Evolutionary conservation across 1,140 invertebrate species (phyloP).

Genomic region (Melipona quadrifasciata): DNA sequence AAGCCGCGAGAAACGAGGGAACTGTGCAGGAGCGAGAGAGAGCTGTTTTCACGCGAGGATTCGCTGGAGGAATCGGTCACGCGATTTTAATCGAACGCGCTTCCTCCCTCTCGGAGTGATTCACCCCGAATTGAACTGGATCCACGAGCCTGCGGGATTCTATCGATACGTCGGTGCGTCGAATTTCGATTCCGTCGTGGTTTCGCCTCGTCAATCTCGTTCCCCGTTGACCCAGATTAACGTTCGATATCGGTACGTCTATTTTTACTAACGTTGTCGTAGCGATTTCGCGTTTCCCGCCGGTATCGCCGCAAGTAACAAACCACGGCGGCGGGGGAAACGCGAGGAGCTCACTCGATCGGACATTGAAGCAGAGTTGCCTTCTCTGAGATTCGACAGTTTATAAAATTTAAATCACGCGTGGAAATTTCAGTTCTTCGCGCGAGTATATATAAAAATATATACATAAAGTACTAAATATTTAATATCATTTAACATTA

Average conservation of each 20-base stretch:
- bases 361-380: background rate
- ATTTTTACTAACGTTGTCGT: conserved; percentile 17
- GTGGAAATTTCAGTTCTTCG: no score
- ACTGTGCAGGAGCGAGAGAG: background rate
- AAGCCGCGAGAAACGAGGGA: background rate
- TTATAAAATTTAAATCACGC: no score
- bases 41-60: background rate
- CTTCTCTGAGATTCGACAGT: background rate
- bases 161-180: conserved; percentile 23
- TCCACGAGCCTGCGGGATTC: background rate
- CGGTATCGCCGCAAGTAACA: background rate
- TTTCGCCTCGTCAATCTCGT: conserved; percentile 30
- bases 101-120: background rate
- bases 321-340: background rate
- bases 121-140: background rate
- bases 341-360: background rate
- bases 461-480: no score
- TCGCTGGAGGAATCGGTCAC: background rate
- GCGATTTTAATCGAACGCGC: conserved; percentile 13
- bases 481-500: no score
- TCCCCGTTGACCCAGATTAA: conserved; percentile 44
- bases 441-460: no score
- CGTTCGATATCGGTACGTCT: conserved; percentile 28
- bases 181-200: conserved; percentile 31
- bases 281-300: conserved; percentile 1